Percentiles rank a stretch among this genome's conserved stretches.
These are phyloP conservation scores for Ochropleura leucogaster DNA, from an alignment of 2,888 invertebrate species.

Conservation along the genomic window DNA sequence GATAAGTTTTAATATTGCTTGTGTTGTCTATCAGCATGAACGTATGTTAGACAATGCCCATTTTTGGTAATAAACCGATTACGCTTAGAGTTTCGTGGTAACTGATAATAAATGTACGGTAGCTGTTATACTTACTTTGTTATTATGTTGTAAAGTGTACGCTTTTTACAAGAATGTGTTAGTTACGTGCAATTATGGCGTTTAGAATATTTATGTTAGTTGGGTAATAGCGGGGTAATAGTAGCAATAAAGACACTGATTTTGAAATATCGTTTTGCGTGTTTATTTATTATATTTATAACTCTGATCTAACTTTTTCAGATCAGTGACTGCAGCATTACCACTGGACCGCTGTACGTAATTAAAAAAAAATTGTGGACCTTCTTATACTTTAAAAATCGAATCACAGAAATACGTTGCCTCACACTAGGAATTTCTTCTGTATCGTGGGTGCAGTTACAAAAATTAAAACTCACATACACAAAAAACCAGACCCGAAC, in stretches of 20 bases:
- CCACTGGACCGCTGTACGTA: neutral
- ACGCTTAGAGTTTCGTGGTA: constrained; percentile 71
- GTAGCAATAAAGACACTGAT: constrained; percentile 32
- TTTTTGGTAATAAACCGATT: constrained; percentile 76
- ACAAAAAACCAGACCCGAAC: no score
- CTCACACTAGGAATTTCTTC: no score
- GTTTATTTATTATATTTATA: constrained; percentile 11
- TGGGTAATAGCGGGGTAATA: constrained; percentile 35
- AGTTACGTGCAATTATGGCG: constrained; percentile 40
- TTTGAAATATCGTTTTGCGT: constrained; percentile 31
- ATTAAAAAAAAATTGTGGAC: neutral
- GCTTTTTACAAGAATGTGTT: constrained; percentile 42
- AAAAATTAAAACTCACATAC: no score
- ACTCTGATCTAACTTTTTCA: neutral
- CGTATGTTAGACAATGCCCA: constrained; percentile 72
- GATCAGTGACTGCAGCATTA: neutral
- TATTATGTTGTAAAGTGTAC: constrained; percentile 54
- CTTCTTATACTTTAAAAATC: neutral
- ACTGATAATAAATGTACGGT: constrained; percentile 69
- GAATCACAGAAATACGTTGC: neutral
- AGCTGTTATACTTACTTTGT: constrained; percentile 57
- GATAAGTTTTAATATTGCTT: constrained; percentile 56
- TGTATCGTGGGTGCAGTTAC: no score
- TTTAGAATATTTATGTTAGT: constrained; percentile 45
- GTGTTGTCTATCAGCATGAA: neutral